Evolutionary conservation across 2,113 vertebrate genomes (phyloP).

Genomic region (Canis aureus): DNA sequence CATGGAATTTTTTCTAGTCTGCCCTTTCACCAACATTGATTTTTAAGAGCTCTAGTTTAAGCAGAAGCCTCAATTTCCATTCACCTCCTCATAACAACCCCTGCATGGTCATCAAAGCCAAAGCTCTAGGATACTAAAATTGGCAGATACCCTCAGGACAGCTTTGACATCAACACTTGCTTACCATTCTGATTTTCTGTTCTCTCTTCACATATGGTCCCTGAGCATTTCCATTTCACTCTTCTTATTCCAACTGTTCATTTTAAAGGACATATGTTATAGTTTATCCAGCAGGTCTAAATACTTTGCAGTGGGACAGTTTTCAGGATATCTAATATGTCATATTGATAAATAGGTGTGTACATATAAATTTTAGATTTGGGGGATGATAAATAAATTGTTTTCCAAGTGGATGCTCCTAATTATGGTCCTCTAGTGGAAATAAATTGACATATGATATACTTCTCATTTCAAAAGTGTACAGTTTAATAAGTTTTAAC

Average conservation of each 20-base stretch:
- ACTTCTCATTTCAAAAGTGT: not conserved
- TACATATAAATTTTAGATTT: not conserved
- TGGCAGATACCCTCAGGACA: not conserved
- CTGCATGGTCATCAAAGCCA: not conserved
- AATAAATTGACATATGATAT: not conserved
- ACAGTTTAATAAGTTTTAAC: not conserved
- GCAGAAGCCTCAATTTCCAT: not conserved
- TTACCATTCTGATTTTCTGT: not conserved
- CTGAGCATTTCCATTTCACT: not conserved
- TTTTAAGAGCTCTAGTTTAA: not conserved
- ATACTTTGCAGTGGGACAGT: not conserved
- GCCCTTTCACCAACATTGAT: not conserved
- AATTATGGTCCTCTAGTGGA: not conserved
- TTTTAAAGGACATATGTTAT: not conserved
- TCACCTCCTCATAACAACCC: not conserved
- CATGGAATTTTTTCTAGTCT: not conserved
- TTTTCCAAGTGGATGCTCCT: not conserved
- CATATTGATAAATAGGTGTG: not conserved
- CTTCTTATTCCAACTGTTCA: not conserved
- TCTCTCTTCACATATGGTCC: not conserved
- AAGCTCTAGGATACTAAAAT: not conserved
- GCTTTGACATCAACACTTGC: not conserved
- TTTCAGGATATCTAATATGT: not conserved
- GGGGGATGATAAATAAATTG: not conserved
- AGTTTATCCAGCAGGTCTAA: constrained; percentile 4